These are phyloP conservation scores for Netelia melanura DNA, from an alignment of 2,888 invertebrate genomes.

Conservation along the genomic window DNA sequence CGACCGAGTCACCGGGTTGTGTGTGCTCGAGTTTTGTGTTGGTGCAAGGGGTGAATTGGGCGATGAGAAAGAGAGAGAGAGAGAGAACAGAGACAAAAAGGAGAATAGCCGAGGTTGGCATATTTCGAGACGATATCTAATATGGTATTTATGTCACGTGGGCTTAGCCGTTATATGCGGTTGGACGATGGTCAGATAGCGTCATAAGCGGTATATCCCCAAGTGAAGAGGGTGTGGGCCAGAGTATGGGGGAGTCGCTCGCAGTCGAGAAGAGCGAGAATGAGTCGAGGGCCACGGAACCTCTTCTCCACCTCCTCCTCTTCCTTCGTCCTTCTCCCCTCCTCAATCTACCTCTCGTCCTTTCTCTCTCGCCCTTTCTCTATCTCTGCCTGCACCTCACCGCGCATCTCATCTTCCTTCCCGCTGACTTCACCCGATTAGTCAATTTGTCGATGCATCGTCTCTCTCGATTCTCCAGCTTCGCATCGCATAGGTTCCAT, in stretches of 20 bases:
- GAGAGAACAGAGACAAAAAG: neutral
- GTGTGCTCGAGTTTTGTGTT: conserved; percentile 28
- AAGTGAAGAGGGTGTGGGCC: conserved; percentile 62
- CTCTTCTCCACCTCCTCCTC: conserved; percentile 42
- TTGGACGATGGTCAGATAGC: conserved; percentile 67
- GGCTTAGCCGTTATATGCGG: conserved; percentile 67
- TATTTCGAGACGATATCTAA: conserved; percentile 66
- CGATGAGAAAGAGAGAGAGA: conserved; percentile 27
- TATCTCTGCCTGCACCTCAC: conserved; percentile 34
- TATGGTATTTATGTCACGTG: conserved; percentile 71
- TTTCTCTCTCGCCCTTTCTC: neutral
- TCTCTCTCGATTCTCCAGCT: conserved; percentile 58
- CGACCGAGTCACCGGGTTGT: conserved; percentile 28
- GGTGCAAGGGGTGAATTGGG: conserved; percentile 18
- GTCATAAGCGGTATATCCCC: conserved; percentile 68
- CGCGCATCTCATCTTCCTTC: conserved; percentile 68
- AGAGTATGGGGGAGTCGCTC: conserved; percentile 57
- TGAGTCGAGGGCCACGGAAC: conserved; percentile 31
- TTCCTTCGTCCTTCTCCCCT: conserved; percentile 39
- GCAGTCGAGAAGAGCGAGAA: conserved; percentile 51
- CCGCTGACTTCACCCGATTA: conserved; percentile 73
- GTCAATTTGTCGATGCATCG: conserved; percentile 72
- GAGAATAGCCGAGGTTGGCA: conserved; percentile 43
- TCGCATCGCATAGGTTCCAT: conserved; percentile 44
- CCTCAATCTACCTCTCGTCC: neutral